Evolutionary conservation across 2,888 invertebrate genomes (phyloP), one percentile per base, ranked within the genome.

Genomic region (Pemphredon lugubris): DNA sequence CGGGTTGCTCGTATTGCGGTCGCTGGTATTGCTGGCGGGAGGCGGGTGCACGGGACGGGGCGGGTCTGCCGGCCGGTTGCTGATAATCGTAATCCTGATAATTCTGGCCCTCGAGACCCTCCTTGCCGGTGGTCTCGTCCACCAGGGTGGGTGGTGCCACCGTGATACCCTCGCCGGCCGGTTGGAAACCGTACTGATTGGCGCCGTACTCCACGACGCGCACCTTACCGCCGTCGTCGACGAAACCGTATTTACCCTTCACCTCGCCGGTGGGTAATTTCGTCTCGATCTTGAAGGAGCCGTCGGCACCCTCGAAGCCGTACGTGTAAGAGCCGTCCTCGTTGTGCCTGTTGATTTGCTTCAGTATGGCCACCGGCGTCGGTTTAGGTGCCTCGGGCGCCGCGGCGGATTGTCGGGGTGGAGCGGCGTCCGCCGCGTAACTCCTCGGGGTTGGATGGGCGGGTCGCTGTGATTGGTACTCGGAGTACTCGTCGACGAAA

Each of bases 311-410:
- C 87, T 97, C 97, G 89, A 96, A 97, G 0, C 96, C 96, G 84
- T 96, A 97, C 0, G 97, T 97, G 90, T 97, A 97, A 0, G 96
- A 96, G 57, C 96, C 96, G 86, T 96, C 96, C 88, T 96, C 96
- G 83, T 96, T 96, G 91, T 96, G 96, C 87, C 95, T 94, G 91
- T 97, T 96, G 77, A 97, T 96, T 90, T 96, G 96, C 88, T 96
- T 96, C 60, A 97, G 92, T 83, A 96, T 96, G 40, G 96, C 91
- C 47, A 96, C 93, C 0, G 96, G 93, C 0, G 94, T 92, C 34
- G 93, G 91, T 70, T 91, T 91, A 0, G 92, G 90, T 65, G 91
- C 91, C 13, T 84, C 86, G 3, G 89, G 81, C 14, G 89, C 86
- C 23, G 89, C 90, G 63, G 90, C 90, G 63, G 90, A 90, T 63